A percentile compares a stretch with the other conserved stretches of the same genome.
Evolutionary conservation across 2,113 vertebrate species (phyloP).

Genomic region (Chloebia gouldiae): DNA sequence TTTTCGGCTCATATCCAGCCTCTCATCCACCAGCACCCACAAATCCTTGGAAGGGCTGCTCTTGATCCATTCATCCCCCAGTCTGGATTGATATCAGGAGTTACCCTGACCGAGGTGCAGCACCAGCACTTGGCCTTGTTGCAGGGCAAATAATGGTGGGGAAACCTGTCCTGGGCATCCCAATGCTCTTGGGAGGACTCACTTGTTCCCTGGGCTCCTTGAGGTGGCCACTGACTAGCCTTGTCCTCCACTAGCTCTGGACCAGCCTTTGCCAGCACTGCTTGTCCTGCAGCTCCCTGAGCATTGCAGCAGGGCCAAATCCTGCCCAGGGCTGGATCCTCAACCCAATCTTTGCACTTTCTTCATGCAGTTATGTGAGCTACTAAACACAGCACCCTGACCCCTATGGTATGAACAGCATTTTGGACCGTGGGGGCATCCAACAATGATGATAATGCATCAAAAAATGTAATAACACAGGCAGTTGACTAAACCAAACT

Average conservation of each 20-base stretch:
- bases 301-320: not conserved
- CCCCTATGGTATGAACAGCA: fast-evolving
- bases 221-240: too few species aligned
- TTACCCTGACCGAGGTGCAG: not conserved
- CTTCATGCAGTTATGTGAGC: fast-evolving
- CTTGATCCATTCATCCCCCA: fast-evolving
- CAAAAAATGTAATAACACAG: not conserved
- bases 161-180: not conserved
- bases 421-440: fast-evolving
- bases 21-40: not conserved
- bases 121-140: not conserved
- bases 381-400: too few species aligned
- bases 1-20: not conserved
- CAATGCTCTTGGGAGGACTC: not conserved
- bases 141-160: too few species aligned
- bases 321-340: not conserved
- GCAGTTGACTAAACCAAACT: not conserved
- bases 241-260: fast-evolving
- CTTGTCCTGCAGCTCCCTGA: not conserved
- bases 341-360: fast-evolving
- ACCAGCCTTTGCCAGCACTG: fast-evolving
- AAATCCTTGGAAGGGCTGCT: not conserved
- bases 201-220: not conserved
- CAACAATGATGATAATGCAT: not conserved
- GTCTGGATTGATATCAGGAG: not conserved